Percentiles rank a stretch among this genome's conserved stretches.
Evolutionary conservation across 35 echinoderm and acorn worm species (phyloP).

Genomic region (Apostichopus japonicus): DNA sequence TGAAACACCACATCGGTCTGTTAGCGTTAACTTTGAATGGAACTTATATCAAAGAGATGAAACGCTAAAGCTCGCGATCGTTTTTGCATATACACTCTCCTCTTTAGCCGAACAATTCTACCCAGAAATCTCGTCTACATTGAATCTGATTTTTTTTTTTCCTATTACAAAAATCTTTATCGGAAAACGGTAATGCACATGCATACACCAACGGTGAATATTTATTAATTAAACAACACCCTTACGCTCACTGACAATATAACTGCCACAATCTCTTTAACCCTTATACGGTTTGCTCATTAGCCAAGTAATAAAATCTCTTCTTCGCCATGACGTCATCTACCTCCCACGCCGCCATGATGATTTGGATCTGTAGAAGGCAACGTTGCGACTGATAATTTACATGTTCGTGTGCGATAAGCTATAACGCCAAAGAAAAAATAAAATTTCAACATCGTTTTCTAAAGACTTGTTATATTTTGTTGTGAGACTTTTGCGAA

Average conservation of each 20-base stretch:
- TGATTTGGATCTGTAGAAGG: slow-evolving; percentile 12
- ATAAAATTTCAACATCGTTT: background rate
- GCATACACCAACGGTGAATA: background rate
- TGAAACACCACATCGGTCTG: too few relatives aligned
- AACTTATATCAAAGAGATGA: too few relatives aligned
- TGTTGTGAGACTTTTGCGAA: background rate
- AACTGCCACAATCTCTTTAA: slow-evolving; percentile 14
- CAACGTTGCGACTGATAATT: background rate
- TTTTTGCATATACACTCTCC: too few relatives aligned
- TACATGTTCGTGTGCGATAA: background rate
- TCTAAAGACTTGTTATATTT: background rate
- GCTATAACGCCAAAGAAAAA: background rate
- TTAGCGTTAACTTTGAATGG: too few relatives aligned
- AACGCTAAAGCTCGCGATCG: too few relatives aligned
- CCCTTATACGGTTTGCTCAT: slow-evolving; percentile 26
- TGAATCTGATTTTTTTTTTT: background rate
- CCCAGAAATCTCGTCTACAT: too few relatives aligned
- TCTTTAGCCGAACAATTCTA: too few relatives aligned
- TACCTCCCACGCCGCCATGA: slow-evolving; percentile 25
- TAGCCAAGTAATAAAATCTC: slow-evolving; percentile 36
- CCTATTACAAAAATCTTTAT: background rate
- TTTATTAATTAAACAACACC: background rate
- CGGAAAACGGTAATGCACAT: background rate
- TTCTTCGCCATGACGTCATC: background rate
- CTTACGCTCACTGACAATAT: background rate